Percentiles rank a stretch among this genome's conserved stretches.
These are phyloP conservation scores for Hydrophis major DNA, from an alignment of 2,797 vertebrate species.

Conservation along the genomic window DNA sequence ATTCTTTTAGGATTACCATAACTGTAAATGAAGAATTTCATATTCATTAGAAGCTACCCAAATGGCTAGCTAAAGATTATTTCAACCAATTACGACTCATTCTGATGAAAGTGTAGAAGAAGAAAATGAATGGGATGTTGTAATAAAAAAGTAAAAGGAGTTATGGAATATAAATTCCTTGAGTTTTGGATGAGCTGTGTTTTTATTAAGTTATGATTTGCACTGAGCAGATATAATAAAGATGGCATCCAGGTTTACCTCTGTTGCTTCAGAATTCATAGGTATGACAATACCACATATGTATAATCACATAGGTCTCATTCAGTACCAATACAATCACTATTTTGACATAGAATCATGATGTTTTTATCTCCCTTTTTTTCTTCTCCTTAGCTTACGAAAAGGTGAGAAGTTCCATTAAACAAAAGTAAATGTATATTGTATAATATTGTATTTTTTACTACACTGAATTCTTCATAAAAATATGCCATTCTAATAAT, in stretches of 20 bases:
- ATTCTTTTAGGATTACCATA: not conserved
- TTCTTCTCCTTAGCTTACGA: not conserved
- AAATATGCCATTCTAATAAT: not conserved
- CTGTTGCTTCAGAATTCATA: not conserved
- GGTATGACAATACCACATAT: not conserved
- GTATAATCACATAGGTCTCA: not conserved
- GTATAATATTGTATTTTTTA: constrained; percentile 1
- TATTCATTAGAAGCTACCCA: not conserved
- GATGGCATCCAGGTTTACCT: not conserved
- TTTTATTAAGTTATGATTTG: not conserved
- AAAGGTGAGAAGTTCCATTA: constrained; percentile 40
- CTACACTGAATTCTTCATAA: not conserved
- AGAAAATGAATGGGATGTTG: not conserved
- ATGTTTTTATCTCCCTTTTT: not conserved
- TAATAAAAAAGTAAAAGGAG: not conserved
- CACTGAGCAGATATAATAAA: not conserved
- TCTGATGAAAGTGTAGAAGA: not conserved
- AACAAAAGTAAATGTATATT: constrained; percentile 32
- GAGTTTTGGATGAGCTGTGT: not conserved
- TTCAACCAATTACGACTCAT: not conserved
- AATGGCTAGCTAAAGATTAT: not conserved
- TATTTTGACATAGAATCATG: not conserved
- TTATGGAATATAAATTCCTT: not conserved
- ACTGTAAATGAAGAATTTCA: not conserved
- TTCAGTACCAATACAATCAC: not conserved